Base-by-base conservation (phyloP, 2,888 invertebrate species). In the Hoplodrina ambigua region DNA sequence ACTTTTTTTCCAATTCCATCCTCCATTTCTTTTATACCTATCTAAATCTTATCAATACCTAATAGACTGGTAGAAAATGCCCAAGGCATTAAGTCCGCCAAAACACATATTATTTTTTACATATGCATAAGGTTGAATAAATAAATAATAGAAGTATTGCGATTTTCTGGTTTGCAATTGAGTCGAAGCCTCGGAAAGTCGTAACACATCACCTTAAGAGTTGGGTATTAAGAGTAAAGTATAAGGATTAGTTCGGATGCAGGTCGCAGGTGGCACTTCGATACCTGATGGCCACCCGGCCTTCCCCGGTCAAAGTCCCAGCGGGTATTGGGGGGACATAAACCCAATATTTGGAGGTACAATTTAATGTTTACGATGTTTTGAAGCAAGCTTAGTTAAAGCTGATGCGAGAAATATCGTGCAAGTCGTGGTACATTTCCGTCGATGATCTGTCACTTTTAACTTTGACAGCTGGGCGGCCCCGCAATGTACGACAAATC, bases 211-310 rank as follows among this genome's bases (percentile, higher is more conserved):
- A 53, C 69, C 58, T 69, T 69, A 54, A 78, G 20, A 41, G 49
- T 11, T 17, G 19, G 37, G 50, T 75, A 64, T 76, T 70, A 69
- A n/a, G 57, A 69, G 63, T 55, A 41, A 67, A 65, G 58, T 56
- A 56, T 65, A 50, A 63, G 72, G 72, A 72, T 82, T 75, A 78
- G 46, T 68, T 41, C 53, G 58, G 52, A 55, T 69, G 69, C 70
- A 69, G 52, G 71, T 65, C 69, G 67, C 81, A 81, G 81, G 83
- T 81, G 81, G 69, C 69, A 49, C 52, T 69, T 58, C 80, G 69
- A 75, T 54, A 44, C 63, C 57, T 72, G 69, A 82, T 81, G 68
- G 80, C 64, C 58, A 13, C 50, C 59, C 58, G 49, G 67, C 54
- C 50, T 37, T 30, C n/a, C 56, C 59, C 49, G 55, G 57, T 19